Evolutionary conservation across 2,797 vertebrate species (phyloP), one percentile per base, ranked within the genome.

Genomic region (Lepus oiostolus): DNA sequence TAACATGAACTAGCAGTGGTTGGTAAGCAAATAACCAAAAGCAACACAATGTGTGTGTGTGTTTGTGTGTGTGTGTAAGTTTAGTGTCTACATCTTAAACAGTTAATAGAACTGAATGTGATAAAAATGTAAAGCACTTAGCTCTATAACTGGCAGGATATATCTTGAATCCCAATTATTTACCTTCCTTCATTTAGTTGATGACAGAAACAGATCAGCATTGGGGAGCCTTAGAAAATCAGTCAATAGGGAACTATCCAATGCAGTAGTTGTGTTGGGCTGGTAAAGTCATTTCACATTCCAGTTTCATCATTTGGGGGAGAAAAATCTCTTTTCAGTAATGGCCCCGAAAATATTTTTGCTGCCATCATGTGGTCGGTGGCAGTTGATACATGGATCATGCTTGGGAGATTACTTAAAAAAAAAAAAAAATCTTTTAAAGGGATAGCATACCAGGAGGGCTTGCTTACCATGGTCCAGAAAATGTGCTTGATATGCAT

Each of bases 321-420:
- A 85, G 54, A 21, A 38, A 74, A 85, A 71, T 5, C 8, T 12
- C 47, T 47, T 75, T 38, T 76, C 9, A 58, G 6, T 60, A 77
- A 88, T 8, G 21, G 38, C 62, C 68, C 62, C 74, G 21, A 85
- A 8, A 68, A 65, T 72, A 92, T 92, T 67, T 92, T 85, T 94
- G 95, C 93, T 97, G 93, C 91, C 94, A 95, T 35, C 92, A 74
- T 58, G 72, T 92, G 88, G 85, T 35, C 77, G 26, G 62, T 96
- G 62, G 35, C 2, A 52, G 68, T 54, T 30, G 22, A 84, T 88
- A 21, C 82, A 58, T 14, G 28, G 35, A 85, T 68, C 19, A 77
- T 19, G 2, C 4, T 84, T 58, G 90, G 54, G 30, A 76, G 24
- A 67, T 65, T 26, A 54, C 5, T 86, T 83, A 22, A 50, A 63